Evolutionary conservation across 2,888 invertebrate genomes (phyloP), one percentile per base, ranked within the genome.

Genomic region (Aquatica leii): DNA sequence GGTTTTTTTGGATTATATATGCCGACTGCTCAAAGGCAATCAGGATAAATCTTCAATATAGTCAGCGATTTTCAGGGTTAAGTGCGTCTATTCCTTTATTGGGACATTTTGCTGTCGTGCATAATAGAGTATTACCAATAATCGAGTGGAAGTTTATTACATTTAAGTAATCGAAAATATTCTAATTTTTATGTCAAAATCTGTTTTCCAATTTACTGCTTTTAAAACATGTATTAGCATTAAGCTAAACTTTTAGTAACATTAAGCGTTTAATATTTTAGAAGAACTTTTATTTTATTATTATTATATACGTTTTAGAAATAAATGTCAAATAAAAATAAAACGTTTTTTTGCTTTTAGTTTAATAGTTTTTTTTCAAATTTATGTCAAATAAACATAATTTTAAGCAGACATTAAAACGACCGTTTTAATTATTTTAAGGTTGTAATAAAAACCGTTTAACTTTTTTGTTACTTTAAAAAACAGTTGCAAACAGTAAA

Each of bases 11-110:
- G 59, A 59, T 59, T 59, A 59, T 59, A 41, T 59, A 59, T 59
- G 59, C 52, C 59, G 52, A 59, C 46, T 59, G 51, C 59, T 59
- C 52, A 52, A 52, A 59, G 59, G 59, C 59, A 59, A 59, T 59
- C 59, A 59, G 59, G 59, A 59, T 59, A 59, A 59, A 51, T 43
- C 52, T 43, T 53, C 53, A n/a, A 41, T 49, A 50, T 51, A 59
- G 59, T 59, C 59, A 59, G 59, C 59, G 59, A 43, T 59, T 59
- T 58, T 52, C 24, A 56, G 57, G 40, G 49, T 50, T 58, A 58
- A 58, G 46, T 56, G 50, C 56, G 15, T 14, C 50, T 41, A 31
- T 37, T 50, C 46, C 48, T 57, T 57, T 58, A 58, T 58, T 50
- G 50, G 50, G 21, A 41, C 37, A 58, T 49, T 37, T 41, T 31